Base-by-base conservation (phyloP, 2,888 invertebrate genomes). In the Eudiplozoon nipponicum region DNA sequence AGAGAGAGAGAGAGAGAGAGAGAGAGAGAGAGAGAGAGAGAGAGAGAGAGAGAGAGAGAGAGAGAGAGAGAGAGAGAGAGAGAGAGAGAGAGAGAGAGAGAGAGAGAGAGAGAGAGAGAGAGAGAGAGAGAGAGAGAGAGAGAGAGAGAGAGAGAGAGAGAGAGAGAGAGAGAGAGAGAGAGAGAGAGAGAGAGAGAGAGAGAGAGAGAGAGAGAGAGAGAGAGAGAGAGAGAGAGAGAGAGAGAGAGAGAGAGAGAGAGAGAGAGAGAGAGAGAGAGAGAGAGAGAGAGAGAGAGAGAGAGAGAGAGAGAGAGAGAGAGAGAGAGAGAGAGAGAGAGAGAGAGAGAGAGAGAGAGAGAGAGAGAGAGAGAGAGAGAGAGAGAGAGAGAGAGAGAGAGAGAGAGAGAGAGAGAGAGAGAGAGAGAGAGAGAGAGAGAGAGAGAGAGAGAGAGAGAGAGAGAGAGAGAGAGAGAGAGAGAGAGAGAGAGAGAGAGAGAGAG, bases 311-410 rank as follows among this genome's bases (percentile, higher is more conserved):
- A 36, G 44, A 43, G 33, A 28, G 5, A 35, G 36, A 21, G 29
- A 43, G 44, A 34, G 47, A 46, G 29, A 34, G 42, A 34, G 45
- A 45, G 28, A 29, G 46, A 22, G 49, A 51, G n/a, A 19, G 47
- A 17, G 48, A 48, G 2, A 40, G 45, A 18, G 47, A 47, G 18
- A 36, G 26, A 17, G 36, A 36, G 36, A 36, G 26, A 17, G 36
- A 36, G 36, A 36, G 13, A 17, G 36, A 36, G 36, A 36, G 26
- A 17, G 36, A 36, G 36, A 36, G 26, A 17, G 36, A 36, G 26
- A 36, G 26, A 17, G 36, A 36, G 36, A 36, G 26, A 17, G 36
- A 36, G 44, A 45, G 17, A 43, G 44, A 33, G 45, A 46, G 26
- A 17, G 36, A 36, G 36, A 36, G 26, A 17, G 36, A 36, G 36